phyloP scores from a whole-genome alignment of 1,140 invertebrate species.

The Drosophila ananassae region DNA sequence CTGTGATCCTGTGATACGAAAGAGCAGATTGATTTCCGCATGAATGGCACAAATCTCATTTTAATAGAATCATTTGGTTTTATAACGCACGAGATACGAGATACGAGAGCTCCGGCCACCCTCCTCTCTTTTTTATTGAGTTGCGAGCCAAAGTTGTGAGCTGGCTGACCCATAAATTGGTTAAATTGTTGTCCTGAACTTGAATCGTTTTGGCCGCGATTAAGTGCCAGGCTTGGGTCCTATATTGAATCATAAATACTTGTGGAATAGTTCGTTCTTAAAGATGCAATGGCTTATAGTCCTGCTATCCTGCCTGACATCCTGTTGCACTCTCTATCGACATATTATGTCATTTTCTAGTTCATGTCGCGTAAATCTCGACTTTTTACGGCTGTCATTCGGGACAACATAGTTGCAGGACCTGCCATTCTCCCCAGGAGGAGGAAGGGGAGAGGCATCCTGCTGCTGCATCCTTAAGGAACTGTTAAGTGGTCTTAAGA shows the following conservation, averaged over 20 bases:
- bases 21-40: slow-evolving; percentile 77
- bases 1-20: slow-evolving; percentile 4
- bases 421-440: too few relatives aligned
- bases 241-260: too few relatives aligned
- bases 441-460: neutral
- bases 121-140: slow-evolving; percentile 61
- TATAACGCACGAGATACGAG: slow-evolving; percentile 36
- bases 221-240: slow-evolving; percentile 19
- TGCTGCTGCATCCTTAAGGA: slow-evolving; percentile 31
- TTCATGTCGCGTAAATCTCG: slow-evolving; percentile 41
- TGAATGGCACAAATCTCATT: slow-evolving; percentile 77
- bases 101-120: neutral
- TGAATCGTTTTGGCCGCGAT: slow-evolving; percentile 64
- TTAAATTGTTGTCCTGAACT: slow-evolving; percentile 76
- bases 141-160: slow-evolving; percentile 66
- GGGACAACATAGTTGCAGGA: slow-evolving; percentile 38
- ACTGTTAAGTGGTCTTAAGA: slow-evolving; percentile 56
- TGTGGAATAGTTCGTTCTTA: too few relatives aligned
- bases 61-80: slow-evolving; percentile 80
- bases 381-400: slow-evolving; percentile 41
- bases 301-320: neutral
- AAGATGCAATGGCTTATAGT: neutral
- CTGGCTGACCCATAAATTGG: slow-evolving; percentile 68
- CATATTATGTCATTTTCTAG: slow-evolving; percentile 54
- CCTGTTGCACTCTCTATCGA: slow-evolving; percentile 36